Conservation (phyloP, 2,888 invertebrate species). For the Mythimna ferrago region DNA sequence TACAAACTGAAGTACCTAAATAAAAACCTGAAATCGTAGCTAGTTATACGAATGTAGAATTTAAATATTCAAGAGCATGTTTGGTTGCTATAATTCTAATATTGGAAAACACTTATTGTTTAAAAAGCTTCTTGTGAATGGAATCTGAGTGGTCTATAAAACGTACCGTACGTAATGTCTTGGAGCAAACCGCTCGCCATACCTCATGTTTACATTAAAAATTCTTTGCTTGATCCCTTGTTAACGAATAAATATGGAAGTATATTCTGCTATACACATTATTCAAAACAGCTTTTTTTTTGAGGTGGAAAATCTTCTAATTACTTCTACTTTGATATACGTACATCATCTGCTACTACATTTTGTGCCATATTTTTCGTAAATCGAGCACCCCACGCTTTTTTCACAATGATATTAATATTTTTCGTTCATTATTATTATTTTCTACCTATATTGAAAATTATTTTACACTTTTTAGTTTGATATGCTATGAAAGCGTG, state of each 20-base stretch:
- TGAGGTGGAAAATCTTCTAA: too few relatives aligned
- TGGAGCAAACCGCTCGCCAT: neutral
- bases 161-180: slow-evolving; percentile 1
- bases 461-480: too few relatives aligned
- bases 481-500: too few relatives aligned
- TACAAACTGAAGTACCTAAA: neutral
- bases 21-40: neutral
- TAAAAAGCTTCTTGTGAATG: slow-evolving; percentile 19
- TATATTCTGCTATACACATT: too few relatives aligned
- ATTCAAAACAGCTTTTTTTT: too few relatives aligned
- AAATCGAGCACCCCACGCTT: too few relatives aligned
- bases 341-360: too few relatives aligned
- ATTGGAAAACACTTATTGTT: slow-evolving; percentile 35
- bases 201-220: neutral
- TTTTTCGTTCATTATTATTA: too few relatives aligned
- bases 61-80: slow-evolving; percentile 20
- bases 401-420: too few relatives aligned
- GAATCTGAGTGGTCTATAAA: slow-evolving; percentile 34
- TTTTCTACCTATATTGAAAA: too few relatives aligned
- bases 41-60: slow-evolving; percentile 2
- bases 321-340: too few relatives aligned
- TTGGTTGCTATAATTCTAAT: slow-evolving; percentile 22
- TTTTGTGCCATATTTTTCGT: too few relatives aligned
- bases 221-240: neutral
- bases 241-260: neutral